A percentile compares a stretch with the other conserved stretches of the same genome.
Conservation (phyloP, 2,113 vertebrate genomes). For the Parotia lawesii region DNA sequence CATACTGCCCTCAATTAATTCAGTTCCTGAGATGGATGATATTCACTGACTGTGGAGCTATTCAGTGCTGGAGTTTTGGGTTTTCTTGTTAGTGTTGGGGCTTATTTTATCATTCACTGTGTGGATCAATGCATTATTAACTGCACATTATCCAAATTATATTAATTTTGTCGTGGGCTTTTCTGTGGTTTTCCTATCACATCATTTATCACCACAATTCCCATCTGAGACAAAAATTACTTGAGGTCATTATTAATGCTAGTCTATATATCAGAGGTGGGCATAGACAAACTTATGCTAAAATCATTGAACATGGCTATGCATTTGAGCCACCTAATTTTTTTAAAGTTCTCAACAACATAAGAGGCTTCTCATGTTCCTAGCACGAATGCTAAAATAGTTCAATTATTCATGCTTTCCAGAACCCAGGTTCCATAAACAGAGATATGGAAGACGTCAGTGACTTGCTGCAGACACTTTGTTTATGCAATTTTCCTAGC, state of each 20-base stretch:
- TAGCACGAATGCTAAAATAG: background rate
- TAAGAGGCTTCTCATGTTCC: background rate
- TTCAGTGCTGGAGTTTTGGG: accelerated
- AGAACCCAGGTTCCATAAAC: background rate
- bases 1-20: background rate
- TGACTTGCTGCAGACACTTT: background rate
- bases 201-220: background rate
- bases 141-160: background rate
- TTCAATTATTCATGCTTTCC: background rate
- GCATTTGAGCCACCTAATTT: background rate
- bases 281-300: background rate
- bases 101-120: background rate
- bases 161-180: background rate
- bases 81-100: background rate
- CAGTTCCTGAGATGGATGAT: background rate
- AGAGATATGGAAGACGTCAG: background rate
- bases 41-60: background rate
- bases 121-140: background rate
- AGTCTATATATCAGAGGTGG: background rate
- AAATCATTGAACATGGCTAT: background rate
- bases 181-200: background rate
- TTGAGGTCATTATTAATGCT: background rate
- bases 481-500: background rate
- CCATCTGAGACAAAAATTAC: background rate
- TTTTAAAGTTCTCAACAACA: background rate